Base-by-base conservation (phyloP, 2,797 vertebrate species). In the Gobionotothen gibberifrons region DNA sequence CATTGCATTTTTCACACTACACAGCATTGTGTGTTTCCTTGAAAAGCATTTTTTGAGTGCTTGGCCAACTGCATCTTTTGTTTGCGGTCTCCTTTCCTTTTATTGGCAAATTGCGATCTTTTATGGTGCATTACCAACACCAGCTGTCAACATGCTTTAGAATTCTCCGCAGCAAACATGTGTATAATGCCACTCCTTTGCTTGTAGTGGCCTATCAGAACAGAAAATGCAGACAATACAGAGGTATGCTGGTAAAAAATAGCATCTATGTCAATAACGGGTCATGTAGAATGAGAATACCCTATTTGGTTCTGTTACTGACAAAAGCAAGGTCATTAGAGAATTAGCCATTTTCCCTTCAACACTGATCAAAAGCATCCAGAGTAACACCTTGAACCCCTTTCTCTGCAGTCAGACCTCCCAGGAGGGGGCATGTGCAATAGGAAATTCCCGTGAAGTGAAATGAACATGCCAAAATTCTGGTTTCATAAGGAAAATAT, bases 401-500 rank as follows among this genome's bases (percentile, higher is more conserved):
- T 72, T 44, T 59, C 2, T 81, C 52, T 63, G 59, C 58, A 76
- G 64, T 74, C 68, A 59, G 69, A 78, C 67, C 81, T 65, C 69
- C 62, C 63, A 64, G 46, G 69, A 74, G 56, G 44, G 54, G 51
- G 60, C 56, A 73, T 67, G 63, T 2, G 16, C 56, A 64, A 76
- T 70, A 85, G 69, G 69, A 89, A 83, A 76, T 84, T 82, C 58
- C 46, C 42, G 48, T 56, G 21, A 46, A 63, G 49, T 53, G 53
- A 79, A 69, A 80, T n/a, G 43, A 73, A 74, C 69, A 67, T 81
- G 57, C 63, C 47, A 79, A 80, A 79, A 64, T 68, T 66, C 56
- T 55, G 54, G 26, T 72, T 86, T 88, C 70, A 78, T 64, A 60
- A 62, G 59, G 49, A 84, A 89, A 74, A 79, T 46, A 85, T 79